Evolutionary conservation across 2,888 invertebrate species (phyloP).

Genomic region (Seladonia tumulorum): DNA sequence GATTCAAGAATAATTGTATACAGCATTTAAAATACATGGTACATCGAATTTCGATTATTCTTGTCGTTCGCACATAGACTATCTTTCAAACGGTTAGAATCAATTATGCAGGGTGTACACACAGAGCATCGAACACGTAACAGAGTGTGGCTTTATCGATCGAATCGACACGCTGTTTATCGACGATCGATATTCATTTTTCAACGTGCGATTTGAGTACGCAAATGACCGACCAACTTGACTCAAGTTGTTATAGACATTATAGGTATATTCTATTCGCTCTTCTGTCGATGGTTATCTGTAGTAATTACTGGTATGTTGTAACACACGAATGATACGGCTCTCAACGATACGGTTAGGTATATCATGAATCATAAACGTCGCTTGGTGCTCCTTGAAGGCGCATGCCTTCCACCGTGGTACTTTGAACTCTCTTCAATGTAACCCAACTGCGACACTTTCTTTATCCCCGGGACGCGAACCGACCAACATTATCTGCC

Average conservation of each 20-base stretch:
- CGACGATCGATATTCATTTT: constrained; percentile 44
- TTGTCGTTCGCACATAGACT: neutral
- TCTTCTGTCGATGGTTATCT: constrained; percentile 3
- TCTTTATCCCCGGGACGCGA: constrained; percentile 22
- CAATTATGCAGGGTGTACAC: neutral
- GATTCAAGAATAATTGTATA: neutral
- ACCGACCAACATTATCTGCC: constrained; percentile 36
- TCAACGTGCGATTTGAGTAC: neutral
- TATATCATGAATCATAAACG: constrained; percentile 39
- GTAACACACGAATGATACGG: neutral
- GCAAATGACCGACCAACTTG: constrained; percentile 1
- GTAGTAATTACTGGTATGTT: constrained; percentile 5
- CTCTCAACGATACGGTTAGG: neutral
- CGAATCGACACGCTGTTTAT: constrained; percentile 30
- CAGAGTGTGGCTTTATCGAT: constrained; percentile 35
- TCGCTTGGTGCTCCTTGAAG: constrained; percentile 17
- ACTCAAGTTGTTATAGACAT: neutral
- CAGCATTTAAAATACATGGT: neutral
- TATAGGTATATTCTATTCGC: neutral
- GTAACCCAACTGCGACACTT: constrained; percentile 18
- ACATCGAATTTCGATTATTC: neutral
- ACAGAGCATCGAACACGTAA: neutral
- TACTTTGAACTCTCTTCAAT: constrained; percentile 31
- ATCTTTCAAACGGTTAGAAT: neutral
- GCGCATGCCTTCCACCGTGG: constrained; percentile 28